These are phyloP conservation scores for Hylyphantes graminicola DNA, from an alignment of 1,140 invertebrate species.

Conservation along the genomic window DNA sequence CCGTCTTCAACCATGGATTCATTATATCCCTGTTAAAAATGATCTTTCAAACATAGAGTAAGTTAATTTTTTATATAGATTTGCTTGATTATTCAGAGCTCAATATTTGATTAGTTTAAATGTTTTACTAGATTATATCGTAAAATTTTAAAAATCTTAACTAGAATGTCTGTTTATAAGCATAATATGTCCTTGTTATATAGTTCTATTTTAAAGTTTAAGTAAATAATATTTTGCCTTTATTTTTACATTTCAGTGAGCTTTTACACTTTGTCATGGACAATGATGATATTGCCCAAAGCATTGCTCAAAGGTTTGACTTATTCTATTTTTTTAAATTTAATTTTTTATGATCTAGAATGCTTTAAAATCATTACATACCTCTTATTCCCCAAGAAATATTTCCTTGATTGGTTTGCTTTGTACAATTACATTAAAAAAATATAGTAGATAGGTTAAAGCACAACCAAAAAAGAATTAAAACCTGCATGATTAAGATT, in stretches of 20 bases:
- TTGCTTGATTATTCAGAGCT: not conserved
- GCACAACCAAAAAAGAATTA: not conserved
- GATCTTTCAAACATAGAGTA: slow-evolving; percentile 76
- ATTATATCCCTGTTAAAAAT: slow-evolving; percentile 87
- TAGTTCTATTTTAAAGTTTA: slow-evolving; percentile 16
- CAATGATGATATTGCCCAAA: slow-evolving; percentile 79
- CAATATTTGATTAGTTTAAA: slow-evolving; percentile 36
- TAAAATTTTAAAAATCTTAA: no score
- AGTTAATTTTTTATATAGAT: not conserved
- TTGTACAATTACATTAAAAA: not conserved
- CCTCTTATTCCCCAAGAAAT: not conserved
- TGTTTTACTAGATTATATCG: not conserved
- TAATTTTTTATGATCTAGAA: not conserved
- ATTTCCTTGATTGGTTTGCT: not conserved
- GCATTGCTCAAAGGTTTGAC: slow-evolving; percentile 79
- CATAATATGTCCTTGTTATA: not conserved
- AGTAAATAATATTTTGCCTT: slow-evolving; percentile 34
- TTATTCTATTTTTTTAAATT: not conserved
- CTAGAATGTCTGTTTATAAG: no score
- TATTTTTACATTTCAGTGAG: slow-evolving; percentile 69
- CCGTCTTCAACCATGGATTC: slow-evolving; percentile 92
- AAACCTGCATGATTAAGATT: not conserved
- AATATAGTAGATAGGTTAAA: not conserved
- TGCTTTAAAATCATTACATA: not conserved
- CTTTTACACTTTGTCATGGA: slow-evolving; percentile 82